phyloP scores from a whole-genome alignment of 1,140 invertebrate species.

The Acromyrmex charruanus region DNA sequence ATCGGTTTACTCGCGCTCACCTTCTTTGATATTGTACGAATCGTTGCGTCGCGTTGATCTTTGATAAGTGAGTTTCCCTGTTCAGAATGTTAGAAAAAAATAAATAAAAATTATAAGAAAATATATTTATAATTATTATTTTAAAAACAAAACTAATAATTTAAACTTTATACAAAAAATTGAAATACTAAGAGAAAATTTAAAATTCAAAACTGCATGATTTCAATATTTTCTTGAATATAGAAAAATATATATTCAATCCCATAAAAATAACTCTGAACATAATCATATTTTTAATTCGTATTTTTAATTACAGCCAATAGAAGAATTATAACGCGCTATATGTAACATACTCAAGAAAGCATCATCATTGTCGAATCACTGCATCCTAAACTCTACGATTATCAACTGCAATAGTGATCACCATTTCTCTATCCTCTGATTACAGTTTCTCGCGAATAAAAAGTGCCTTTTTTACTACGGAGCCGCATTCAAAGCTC shows the following conservation, averaged over 20 bases:
- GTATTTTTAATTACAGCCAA: neutral
- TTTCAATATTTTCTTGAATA: neutral
- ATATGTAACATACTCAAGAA: neutral
- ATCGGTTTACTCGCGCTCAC: constrained; percentile 14
- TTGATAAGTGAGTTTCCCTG: neutral
- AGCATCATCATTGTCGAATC: neutral
- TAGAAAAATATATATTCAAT: neutral
- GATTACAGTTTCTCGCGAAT: constrained; percentile 22
- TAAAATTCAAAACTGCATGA: neutral
- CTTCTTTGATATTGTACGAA: constrained; percentile 3
- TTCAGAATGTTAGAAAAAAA: neutral
- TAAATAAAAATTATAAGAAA: neutral
- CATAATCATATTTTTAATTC: constrained; percentile 15
- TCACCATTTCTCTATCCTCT: neutral
- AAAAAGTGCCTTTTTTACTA: constrained; percentile 16
- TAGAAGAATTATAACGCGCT: neutral
- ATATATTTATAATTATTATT: neutral
- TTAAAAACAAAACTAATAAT: neutral
- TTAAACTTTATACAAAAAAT: neutral
- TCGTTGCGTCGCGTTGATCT: constrained; percentile 23
- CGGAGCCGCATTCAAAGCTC: neutral
- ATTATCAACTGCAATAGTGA: neutral
- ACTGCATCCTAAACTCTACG: neutral
- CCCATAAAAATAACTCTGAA: neutral
- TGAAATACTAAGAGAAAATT: neutral